Evolutionary conservation across 2,113 vertebrate species (phyloP).

Genomic region (Cariama cristata): DNA sequence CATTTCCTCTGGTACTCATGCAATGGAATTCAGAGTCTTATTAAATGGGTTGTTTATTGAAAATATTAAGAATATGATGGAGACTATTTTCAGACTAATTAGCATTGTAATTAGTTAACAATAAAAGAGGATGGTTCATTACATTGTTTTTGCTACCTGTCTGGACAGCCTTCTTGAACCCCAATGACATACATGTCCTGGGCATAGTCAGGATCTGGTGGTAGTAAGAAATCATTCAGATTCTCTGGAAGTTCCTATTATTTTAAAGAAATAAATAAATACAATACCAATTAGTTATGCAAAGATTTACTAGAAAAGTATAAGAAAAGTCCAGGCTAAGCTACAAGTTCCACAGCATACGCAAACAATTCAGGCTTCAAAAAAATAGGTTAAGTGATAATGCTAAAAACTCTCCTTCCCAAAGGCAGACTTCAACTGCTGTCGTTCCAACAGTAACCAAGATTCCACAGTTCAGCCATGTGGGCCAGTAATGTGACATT

Average conservation of each 20-base stretch:
- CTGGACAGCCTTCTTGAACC: constrained; percentile 95
- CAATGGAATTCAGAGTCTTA: not conserved
- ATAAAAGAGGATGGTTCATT: constrained; percentile 29
- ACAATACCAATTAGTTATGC: not conserved
- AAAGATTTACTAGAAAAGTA: not conserved
- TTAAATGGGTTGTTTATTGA: not conserved
- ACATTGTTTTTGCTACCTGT: constrained; percentile 82
- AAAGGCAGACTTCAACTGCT: not conserved
- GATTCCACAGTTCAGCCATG: not conserved
- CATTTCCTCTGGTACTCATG: not conserved
- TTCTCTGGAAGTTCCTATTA: constrained; percentile 85
- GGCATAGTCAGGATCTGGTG: constrained; percentile 89
- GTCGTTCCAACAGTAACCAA: not conserved
- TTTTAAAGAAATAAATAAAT: not conserved
- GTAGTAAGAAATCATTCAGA: constrained; percentile 93
- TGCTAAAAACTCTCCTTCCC: not conserved
- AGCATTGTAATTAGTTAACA: not conserved
- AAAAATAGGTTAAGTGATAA: not conserved
- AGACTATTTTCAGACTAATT: not conserved
- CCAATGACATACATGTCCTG: constrained; percentile 96
- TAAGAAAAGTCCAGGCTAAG: not conserved
- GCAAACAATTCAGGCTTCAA: not conserved
- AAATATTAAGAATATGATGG: not conserved
- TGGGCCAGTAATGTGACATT: not conserved
- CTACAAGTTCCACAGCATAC: not conserved